phyloP scores from a whole-genome alignment of 2,113 vertebrate species.

The Ancistrus triradiatus region DNA sequence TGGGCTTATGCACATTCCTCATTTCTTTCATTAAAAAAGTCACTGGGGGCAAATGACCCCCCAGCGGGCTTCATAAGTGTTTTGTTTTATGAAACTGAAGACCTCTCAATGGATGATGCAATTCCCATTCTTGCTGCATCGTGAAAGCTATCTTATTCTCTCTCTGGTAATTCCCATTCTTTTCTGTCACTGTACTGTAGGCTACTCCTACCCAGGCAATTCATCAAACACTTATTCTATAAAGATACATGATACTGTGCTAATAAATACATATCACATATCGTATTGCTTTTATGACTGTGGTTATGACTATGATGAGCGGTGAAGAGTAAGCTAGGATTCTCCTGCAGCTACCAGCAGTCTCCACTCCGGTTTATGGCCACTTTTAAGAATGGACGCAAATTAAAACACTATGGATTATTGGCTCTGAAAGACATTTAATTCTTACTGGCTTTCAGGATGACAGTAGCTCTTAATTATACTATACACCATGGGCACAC shows the following conservation, averaged over 20 bases:
- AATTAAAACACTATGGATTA: conserved; percentile 53
- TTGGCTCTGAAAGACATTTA: conserved; percentile 39
- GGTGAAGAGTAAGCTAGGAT: neutral
- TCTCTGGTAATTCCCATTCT: neutral
- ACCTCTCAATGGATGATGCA: conserved; percentile 41
- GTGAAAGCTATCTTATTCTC: conserved; percentile 26
- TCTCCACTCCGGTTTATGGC: conserved; percentile 40
- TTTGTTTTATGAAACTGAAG: conserved; percentile 55
- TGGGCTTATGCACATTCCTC: conserved; percentile 33
- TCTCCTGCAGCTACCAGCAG: conserved; percentile 16
- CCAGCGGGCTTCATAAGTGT: too few species aligned
- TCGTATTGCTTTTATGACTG: conserved; percentile 46
- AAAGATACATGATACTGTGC: conserved; percentile 29
- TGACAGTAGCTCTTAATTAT: conserved; percentile 51
- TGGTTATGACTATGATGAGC: conserved; percentile 38
- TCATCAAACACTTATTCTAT: conserved; percentile 50
- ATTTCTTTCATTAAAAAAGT: conserved; percentile 49
- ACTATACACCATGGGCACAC: conserved; percentile 26
- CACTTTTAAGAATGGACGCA: conserved; percentile 42
- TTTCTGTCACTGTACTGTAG: conserved; percentile 1
- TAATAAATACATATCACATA: conserved; percentile 33
- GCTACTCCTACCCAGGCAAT: conserved; percentile 21
- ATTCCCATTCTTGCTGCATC: conserved; percentile 26
- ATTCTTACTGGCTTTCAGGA: conserved; percentile 49
- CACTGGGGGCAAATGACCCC: conserved; percentile 16